Conservation (phyloP, 2,113 vertebrate genomes). For the Ranitomeya variabilis region DNA sequence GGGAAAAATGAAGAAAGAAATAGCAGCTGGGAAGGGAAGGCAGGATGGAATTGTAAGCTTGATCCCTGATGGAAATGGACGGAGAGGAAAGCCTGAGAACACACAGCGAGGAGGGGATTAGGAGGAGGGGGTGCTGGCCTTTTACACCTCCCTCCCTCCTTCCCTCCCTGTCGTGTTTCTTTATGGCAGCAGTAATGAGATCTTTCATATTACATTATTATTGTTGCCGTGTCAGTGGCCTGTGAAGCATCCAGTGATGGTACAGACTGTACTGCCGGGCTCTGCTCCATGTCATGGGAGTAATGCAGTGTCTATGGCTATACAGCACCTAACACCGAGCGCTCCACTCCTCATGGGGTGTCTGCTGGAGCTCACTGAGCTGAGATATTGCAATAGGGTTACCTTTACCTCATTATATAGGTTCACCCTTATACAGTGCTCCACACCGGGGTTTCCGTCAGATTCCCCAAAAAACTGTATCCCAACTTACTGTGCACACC, state of each 20-base stretch:
- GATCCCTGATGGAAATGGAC: constrained; percentile 43
- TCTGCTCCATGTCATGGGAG: neutral
- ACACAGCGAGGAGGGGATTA: constrained; percentile 56
- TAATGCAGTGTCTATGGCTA: neutral
- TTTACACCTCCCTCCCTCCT: constrained; percentile 11
- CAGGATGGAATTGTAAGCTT: constrained; percentile 24
- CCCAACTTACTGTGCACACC: no score
- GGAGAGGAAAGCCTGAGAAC: constrained; percentile 45
- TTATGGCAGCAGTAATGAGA: constrained; percentile 27
- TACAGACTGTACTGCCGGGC: constrained; percentile 6
- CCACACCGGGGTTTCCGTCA: no score
- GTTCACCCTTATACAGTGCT: no score
- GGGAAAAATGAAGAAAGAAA: neutral
- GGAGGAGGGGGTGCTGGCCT: constrained; percentile 23
- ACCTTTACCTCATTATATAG: neutral
- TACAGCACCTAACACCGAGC: neutral
- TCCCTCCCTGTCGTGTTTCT: constrained; percentile 22
- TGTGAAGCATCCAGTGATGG: neutral
- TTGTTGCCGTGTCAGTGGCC: neutral
- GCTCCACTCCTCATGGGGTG: neutral
- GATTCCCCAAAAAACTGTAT: no score
- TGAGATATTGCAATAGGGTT: neutral
- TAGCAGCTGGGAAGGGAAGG: neutral
- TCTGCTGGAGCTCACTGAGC: neutral
- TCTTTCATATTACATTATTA: constrained; percentile 19